phyloP scores from a whole-genome alignment of 2,797 vertebrate genomes.

The Cheirogaleus major region DNA sequence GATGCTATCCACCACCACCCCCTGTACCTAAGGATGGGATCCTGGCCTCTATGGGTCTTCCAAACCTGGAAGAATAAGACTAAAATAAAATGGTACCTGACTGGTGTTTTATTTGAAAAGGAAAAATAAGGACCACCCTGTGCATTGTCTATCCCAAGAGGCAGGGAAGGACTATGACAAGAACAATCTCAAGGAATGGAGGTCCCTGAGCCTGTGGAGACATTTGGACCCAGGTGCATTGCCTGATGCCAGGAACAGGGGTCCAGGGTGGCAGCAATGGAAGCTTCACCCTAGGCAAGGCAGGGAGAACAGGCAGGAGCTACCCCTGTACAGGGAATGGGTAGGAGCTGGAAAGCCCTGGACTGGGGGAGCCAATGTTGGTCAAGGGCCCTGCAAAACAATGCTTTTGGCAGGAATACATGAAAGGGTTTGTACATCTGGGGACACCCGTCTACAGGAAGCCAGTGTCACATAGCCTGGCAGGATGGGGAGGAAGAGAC shows the following conservation, averaged over 20 bases:
- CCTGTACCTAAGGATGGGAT: slow-evolving; percentile 40
- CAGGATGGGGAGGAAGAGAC: slow-evolving; percentile 79
- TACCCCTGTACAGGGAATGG: not conserved
- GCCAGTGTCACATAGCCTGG: slow-evolving; percentile 80
- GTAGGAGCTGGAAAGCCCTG: not conserved
- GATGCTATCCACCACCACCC: slow-evolving; percentile 54
- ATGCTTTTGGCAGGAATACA: slow-evolving; percentile 69
- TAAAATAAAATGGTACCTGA: slow-evolving; percentile 68
- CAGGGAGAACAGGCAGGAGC: slow-evolving; percentile 48
- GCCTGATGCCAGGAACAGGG: slow-evolving; percentile 10
- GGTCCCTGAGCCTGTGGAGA: slow-evolving; percentile 66
- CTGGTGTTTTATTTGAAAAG: slow-evolving; percentile 62
- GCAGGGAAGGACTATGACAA: slow-evolving; percentile 63
- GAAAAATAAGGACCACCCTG: slow-evolving; percentile 50
- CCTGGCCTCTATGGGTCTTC: slow-evolving; percentile 55
- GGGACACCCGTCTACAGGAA: slow-evolving; percentile 79
- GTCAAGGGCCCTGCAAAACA: slow-evolving; percentile 59
- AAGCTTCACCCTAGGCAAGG: slow-evolving; percentile 61
- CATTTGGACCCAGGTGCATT: slow-evolving; percentile 25
- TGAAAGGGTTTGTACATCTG: slow-evolving; percentile 52
- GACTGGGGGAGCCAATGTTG: slow-evolving; percentile 33
- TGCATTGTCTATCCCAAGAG: slow-evolving; percentile 51
- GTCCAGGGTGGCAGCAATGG: not conserved
- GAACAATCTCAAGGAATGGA: slow-evolving; percentile 59
- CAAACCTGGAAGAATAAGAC: slow-evolving; percentile 63